Evolutionary conservation across 64 coral and sea anemone genomes (phyloP).

Genomic region (Montipora cactus): DNA sequence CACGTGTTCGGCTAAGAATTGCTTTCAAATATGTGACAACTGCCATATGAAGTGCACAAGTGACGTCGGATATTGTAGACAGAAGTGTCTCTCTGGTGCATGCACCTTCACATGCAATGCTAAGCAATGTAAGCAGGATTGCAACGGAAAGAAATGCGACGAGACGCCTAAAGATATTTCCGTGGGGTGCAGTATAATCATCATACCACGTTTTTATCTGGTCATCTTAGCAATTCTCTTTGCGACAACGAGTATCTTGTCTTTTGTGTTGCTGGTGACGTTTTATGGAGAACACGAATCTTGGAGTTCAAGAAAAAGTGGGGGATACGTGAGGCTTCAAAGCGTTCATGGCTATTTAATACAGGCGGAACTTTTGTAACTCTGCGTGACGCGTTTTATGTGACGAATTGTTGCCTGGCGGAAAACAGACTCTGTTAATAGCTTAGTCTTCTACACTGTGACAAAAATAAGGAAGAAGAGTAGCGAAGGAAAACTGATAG

Average conservation of each 20-base stretch:
- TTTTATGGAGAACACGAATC: slow-evolving; percentile 1
- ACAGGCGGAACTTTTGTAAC: background rate
- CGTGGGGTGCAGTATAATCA: background rate
- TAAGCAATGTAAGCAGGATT: slow-evolving; percentile 54
- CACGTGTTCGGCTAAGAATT: slow-evolving; percentile 65
- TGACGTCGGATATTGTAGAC: slow-evolving; percentile 73
- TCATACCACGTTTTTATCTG: slow-evolving; percentile 57
- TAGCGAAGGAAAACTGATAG: no score
- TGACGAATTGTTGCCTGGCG: background rate
- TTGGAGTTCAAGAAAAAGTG: background rate
- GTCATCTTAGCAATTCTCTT: slow-evolving; percentile 78
- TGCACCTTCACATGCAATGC: slow-evolving; percentile 78
- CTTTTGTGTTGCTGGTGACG: slow-evolving; percentile 7
- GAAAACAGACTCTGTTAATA: no score
- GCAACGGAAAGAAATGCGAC: slow-evolving; percentile 45
- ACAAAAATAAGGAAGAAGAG: no score
- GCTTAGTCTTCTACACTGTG: no score
- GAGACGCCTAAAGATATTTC: background rate
- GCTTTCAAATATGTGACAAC: slow-evolving; percentile 79
- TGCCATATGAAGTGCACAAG: slow-evolving; percentile 85
- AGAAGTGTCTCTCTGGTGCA: slow-evolving; percentile 78
- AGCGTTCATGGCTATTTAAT: background rate
- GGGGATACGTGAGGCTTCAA: background rate
- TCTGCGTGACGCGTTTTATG: background rate
- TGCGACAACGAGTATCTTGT: slow-evolving; percentile 50